Percentiles rank a stretch among this genome's conserved stretches.
Conservation (phyloP, 1,140 invertebrate species). For the Drosophila truncata region DNA sequence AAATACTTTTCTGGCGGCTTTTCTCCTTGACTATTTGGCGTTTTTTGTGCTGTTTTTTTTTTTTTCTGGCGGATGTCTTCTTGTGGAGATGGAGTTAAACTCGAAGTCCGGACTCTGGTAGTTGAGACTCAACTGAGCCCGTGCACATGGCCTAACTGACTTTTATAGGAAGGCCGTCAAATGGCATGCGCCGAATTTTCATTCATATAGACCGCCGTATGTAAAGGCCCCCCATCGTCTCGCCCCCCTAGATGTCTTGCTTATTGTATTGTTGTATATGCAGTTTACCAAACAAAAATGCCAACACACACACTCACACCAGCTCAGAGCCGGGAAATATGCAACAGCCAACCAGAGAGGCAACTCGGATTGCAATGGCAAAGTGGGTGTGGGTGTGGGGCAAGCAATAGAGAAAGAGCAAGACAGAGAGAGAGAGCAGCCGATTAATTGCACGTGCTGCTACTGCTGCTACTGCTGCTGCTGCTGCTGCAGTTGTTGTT, state of each 20-base stretch:
- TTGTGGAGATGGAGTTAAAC: constrained; percentile 49
- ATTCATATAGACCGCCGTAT: constrained; percentile 64
- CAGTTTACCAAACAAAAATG: constrained; percentile 84
- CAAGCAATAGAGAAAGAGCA: background rate
- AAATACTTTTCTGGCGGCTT: constrained; percentile 19
- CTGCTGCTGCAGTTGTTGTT: constrained; percentile 53
- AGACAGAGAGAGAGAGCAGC: constrained; percentile 18
- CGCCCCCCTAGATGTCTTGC: constrained; percentile 61
- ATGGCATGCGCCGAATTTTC: constrained; percentile 79
- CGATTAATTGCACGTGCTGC: constrained; percentile 70
- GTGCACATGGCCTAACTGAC: constrained; percentile 78
- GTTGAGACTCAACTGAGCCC: constrained; percentile 79
- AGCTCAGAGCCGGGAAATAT: constrained; percentile 58
- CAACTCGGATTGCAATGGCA: constrained; percentile 43
- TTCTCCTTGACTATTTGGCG: constrained; percentile 5
- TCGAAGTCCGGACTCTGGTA: constrained; percentile 74
- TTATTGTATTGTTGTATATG: constrained; percentile 83
- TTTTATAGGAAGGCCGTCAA: constrained; percentile 80
- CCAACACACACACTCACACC: constrained; percentile 72
- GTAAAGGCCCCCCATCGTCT: constrained; percentile 42
- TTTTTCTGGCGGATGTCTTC: constrained; percentile 17
- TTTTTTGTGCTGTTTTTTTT: constrained; percentile 8
- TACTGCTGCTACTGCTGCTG: constrained; percentile 18
- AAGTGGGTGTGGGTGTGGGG: constrained; percentile 1
- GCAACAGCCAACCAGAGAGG: constrained; percentile 72